Evolutionary conservation across 2,888 invertebrate species (phyloP), one percentile per base, ranked within the genome.

Genomic region (Pyrgus malvae): DNA sequence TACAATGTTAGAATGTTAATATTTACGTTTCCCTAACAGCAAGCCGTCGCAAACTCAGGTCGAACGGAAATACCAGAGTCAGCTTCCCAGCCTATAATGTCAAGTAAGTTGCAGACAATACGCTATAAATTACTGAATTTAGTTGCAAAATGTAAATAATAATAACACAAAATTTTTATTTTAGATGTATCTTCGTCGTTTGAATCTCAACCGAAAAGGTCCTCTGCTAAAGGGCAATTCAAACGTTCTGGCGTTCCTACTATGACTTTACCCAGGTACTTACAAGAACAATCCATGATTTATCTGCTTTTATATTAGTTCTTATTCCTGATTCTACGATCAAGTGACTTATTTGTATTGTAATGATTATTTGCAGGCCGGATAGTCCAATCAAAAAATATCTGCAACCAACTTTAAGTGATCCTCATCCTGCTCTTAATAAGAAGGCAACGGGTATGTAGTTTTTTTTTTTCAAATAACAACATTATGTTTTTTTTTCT

Each of bases 311-410:
- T n/a, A n/a, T n/a, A n/a, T n/a, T n/a, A n/a, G n/a, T n/a, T n/a
- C n/a, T n/a, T n/a, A n/a, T n/a, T n/a, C n/a, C n/a, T n/a, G n/a
- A n/a, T n/a, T n/a, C n/a, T n/a, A n/a, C n/a, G n/a, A n/a, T n/a
- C n/a, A n/a, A n/a, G n/a, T n/a, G n/a, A n/a, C n/a, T n/a, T n/a
- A n/a, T n/a, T n/a, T n/a, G n/a, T n/a, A n/a, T n/a, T n/a, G n/a
- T n/a, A n/a, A n/a, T n/a, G n/a, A n/a, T n/a, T n/a, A n/a, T 27
- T 68, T 94, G 92, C 77, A 97, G 96, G 62, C 95, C 96, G 8
- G 96, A 96, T 16, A 95, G 95, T 71, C 94, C 94, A 48, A 94
- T 95, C 0, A 92, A 96, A 64, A 96, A 96, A 73, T 96, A 94
- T 77, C 81, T 97, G 54, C 95, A 95, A 9, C 96, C 96, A 1